These are phyloP conservation scores for Trichomalopsis sarcophagae DNA, from an alignment of 1,140 invertebrate species.

Conservation along the genomic window DNA sequence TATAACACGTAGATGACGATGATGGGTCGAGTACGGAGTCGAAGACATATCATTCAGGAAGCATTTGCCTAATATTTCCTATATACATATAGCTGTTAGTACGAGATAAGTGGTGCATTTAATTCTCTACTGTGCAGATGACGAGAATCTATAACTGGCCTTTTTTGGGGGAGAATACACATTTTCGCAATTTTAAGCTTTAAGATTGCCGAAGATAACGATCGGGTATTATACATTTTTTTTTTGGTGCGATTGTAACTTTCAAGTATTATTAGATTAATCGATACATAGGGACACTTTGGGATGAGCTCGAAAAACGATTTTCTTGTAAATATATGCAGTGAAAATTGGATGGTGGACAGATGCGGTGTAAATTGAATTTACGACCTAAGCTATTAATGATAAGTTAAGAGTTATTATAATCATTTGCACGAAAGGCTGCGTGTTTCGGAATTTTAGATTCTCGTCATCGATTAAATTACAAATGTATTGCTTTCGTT, in stretches of 20 bases:
- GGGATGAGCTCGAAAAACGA: neutral
- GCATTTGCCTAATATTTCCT: neutral
- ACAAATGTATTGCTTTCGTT: conserved; percentile 21
- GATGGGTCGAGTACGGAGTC: neutral
- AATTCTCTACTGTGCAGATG: neutral
- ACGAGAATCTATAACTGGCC: conserved; percentile 21
- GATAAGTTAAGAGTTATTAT: neutral
- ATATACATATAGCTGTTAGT: conserved; percentile 10
- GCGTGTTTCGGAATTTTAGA: neutral
- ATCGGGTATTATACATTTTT: neutral
- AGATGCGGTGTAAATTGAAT: neutral
- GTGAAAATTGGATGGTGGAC: neutral
- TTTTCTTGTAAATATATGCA: neutral
- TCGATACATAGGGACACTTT: neutral
- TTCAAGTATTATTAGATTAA: neutral
- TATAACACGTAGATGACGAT: conserved; percentile 6
- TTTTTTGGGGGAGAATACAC: neutral
- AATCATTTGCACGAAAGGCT: neutral
- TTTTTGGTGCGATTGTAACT: neutral
- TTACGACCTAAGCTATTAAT: neutral
- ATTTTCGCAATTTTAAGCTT: neutral
- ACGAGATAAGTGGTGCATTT: neutral
- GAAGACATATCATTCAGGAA: conserved; percentile 6
- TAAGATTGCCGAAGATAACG: conserved; percentile 23
- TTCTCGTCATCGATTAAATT: conserved; percentile 43